A percentile compares a stretch with the other conserved stretches of the same genome.
phyloP scores from a whole-genome alignment of 2,113 vertebrate species.

The Microcebus ravelobensis region DNA sequence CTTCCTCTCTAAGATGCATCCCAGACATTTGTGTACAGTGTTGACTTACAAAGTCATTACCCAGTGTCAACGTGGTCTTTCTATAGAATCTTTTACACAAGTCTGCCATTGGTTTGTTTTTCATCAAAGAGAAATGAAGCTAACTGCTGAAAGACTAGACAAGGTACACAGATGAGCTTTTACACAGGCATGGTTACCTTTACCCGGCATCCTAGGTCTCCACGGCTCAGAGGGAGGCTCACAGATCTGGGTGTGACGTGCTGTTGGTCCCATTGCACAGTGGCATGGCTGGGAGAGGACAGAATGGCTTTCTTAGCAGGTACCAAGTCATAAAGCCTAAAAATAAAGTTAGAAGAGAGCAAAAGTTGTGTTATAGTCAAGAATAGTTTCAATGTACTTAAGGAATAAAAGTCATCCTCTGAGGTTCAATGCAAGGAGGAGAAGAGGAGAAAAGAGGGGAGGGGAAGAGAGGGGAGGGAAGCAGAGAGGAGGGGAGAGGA shows the following conservation, averaged over 20 bases:
- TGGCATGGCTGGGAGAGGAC: slow-evolving; percentile 16
- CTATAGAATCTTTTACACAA: neutral
- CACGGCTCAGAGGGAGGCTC: neutral
- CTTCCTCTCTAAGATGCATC: neutral
- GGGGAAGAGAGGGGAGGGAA: too few relatives aligned
- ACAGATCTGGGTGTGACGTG: neutral
- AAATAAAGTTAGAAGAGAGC: slow-evolving; percentile 53
- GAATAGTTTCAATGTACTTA: slow-evolving; percentile 66
- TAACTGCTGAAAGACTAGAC: neutral
- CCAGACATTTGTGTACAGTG: neutral
- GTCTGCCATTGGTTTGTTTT: neutral
- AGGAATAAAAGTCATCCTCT: slow-evolving; percentile 77
- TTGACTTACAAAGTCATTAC: neutral
- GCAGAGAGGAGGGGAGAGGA: neutral
- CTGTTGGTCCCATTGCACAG: neutral
- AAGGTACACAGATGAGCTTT: neutral
- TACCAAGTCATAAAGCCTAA: slow-evolving; percentile 55
- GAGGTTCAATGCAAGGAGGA: slow-evolving; percentile 47
- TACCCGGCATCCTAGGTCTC: neutral
- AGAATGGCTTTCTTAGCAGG: neutral
- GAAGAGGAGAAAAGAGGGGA: too few relatives aligned
- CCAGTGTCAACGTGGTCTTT: neutral
- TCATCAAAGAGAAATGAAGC: neutral
- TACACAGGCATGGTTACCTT: neutral
- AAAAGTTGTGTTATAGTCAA: slow-evolving; percentile 72